These are phyloP conservation scores for Tenthredo amoena DNA, from an alignment of 2,888 invertebrate species.

Conservation along the genomic window DNA sequence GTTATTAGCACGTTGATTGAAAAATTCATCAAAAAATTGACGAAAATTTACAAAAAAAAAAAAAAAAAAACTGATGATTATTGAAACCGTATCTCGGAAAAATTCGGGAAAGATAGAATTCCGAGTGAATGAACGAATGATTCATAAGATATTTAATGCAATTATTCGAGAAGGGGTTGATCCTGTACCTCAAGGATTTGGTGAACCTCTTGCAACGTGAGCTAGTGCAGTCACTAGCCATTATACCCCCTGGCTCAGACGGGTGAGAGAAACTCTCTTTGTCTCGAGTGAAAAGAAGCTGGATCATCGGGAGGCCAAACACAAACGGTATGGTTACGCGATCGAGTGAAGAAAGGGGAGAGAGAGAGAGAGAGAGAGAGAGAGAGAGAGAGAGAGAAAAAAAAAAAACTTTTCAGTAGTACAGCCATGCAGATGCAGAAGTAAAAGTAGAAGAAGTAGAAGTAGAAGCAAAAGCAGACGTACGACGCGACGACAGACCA, in stretches of 20 bases:
- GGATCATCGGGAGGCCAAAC: conserved; percentile 41
- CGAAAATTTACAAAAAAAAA: too few species aligned
- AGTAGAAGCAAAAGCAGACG: not conserved
- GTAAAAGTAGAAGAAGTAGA: not conserved
- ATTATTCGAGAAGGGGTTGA: not conserved
- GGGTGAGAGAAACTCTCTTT: conserved; percentile 28
- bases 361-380: too few species aligned
- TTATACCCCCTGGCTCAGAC: not conserved
- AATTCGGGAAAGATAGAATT: too few species aligned
- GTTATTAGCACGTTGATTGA: too few species aligned
- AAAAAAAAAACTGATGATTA: too few species aligned
- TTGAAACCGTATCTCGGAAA: too few species aligned
- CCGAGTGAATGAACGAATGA: too few species aligned
- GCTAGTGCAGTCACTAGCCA: not conserved
- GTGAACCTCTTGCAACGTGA: not conserved
- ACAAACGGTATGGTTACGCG: conserved; percentile 18
- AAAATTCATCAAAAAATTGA: too few species aligned
- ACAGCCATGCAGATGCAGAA: not conserved
- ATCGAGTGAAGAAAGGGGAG: not conserved
- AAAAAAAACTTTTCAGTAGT: not conserved
- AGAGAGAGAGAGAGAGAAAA: too few species aligned
- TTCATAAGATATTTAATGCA: not conserved
- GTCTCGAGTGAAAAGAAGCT: conserved; percentile 36
- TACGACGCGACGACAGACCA: not conserved
- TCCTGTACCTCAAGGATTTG: not conserved